Conservation (phyloP, 2,888 invertebrate genomes). For the Ferdinandea cuprea region DNA sequence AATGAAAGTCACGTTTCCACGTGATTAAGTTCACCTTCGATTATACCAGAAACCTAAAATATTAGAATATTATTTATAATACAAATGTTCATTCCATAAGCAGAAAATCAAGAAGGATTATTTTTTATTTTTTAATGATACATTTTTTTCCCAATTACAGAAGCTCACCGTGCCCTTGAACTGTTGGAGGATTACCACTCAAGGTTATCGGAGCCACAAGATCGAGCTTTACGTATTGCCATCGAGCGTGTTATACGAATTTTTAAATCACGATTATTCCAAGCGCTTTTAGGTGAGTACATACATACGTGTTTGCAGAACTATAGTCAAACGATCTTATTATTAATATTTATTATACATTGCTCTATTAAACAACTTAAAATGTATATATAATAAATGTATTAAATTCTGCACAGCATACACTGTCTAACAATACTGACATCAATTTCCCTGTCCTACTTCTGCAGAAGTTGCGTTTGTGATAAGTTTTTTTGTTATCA, state of each 20-base stretch:
- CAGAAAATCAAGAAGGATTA: no score
- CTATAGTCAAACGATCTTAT: slow-evolving; percentile 82
- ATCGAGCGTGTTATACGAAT: slow-evolving; percentile 99
- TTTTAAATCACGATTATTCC: slow-evolving; percentile 98
- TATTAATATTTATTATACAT: no score
- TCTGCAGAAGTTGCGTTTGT: slow-evolving; percentile 47
- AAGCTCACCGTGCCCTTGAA: slow-evolving; percentile 99
- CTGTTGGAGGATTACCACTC: slow-evolving; percentile 99
- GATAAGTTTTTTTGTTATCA: neutral
- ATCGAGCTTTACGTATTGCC: slow-evolving; percentile 96
- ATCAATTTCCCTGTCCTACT: slow-evolving; percentile 57
- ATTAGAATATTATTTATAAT: no score
- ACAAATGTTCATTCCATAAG: no score
- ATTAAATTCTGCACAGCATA: neutral
- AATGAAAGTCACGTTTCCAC: no score
- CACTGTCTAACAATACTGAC: slow-evolving; percentile 38
- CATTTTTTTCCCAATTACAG: slow-evolving; percentile 85
- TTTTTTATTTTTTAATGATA: no score
- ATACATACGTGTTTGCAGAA: slow-evolving; percentile 83
- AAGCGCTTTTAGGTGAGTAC: slow-evolving; percentile 96
- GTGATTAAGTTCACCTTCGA: no score
- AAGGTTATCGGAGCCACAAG: slow-evolving; percentile 95
- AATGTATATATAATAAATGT: no score
- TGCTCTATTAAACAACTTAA: no score
- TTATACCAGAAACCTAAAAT: no score